Evolutionary conservation across 2,797 vertebrate genomes (phyloP).

Genomic region (Pteronotus mesoamericanus): DNA sequence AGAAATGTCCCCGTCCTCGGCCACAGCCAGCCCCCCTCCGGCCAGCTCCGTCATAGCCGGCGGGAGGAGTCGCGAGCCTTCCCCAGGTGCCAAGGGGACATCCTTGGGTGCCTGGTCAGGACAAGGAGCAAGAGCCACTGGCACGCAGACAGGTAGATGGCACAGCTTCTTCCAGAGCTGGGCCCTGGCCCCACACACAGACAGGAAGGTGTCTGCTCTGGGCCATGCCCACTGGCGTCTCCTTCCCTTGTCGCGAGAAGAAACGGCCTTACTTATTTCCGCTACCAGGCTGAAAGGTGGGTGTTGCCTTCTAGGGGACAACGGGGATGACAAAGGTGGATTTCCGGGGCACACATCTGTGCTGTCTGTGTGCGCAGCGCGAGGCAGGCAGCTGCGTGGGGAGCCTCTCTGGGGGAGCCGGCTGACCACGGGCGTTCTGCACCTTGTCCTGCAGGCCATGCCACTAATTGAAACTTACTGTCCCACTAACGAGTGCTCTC

Average conservation of each 20-base stretch:
- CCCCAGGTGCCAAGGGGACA: fast-evolving
- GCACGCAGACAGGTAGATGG: fast-evolving
- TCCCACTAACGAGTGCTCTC: conserved; percentile 87
- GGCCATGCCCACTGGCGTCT: background rate
- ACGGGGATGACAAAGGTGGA: background rate
- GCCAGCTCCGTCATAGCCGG: fast-evolving
- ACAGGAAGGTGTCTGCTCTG: fast-evolving
- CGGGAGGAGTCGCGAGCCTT: fast-evolving
- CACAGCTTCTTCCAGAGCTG: fast-evolving
- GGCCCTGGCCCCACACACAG: fast-evolving
- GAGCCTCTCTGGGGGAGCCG: conserved; percentile 82
- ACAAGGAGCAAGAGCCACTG: fast-evolving
- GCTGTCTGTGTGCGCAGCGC: conserved; percentile 46
- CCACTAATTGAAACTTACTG: conserved; percentile 91
- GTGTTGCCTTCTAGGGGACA: background rate
- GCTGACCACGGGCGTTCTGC: conserved; percentile 79
- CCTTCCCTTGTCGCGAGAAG: background rate
- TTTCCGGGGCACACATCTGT: conserved; percentile 2
- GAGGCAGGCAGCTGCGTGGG: conserved; percentile 80
- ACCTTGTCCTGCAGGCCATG: conserved; percentile 84
- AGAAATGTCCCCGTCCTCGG: fast-evolving
- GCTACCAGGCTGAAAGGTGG: background rate
- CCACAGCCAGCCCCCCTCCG: fast-evolving
- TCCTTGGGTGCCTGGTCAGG: fast-evolving
- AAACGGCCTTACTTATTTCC: background rate